Evolutionary conservation across 2,888 invertebrate genomes (phyloP).

Genomic region (Vannuccia rotundouncinata): DNA sequence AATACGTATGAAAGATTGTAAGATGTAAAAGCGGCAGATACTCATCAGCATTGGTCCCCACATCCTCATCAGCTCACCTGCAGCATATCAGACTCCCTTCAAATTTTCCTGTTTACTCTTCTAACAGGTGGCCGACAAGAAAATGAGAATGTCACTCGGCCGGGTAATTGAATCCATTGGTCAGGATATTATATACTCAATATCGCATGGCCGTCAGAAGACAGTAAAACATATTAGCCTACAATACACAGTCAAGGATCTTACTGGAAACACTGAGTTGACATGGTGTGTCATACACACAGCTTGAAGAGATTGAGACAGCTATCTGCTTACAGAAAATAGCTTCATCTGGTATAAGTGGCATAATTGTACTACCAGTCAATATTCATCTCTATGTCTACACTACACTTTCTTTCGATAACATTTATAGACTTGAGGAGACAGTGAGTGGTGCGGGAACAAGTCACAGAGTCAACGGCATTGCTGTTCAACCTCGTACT

Average conservation of each 20-base stretch:
- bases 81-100: neutral
- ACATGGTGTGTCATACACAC: neutral
- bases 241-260: neutral
- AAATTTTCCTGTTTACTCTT: neutral
- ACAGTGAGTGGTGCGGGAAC: neutral
- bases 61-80: neutral
- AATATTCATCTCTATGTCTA: constrained; percentile 15
- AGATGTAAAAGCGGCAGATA: neutral
- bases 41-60: neutral
- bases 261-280: neutral
- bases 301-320: neutral
- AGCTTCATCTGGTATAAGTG: neutral
- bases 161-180: neutral
- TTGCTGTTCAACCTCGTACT: constrained; percentile 7
- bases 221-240: neutral
- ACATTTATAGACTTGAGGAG: constrained; percentile 6
- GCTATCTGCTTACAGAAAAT: too few relatives aligned
- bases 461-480: constrained; percentile 11
- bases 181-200: neutral
- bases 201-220: neutral
- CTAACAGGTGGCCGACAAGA: neutral
- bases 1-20: too few relatives aligned
- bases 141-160: neutral
- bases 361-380: constrained; percentile 13
- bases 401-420: constrained; percentile 3